These are phyloP conservation scores for Distichodus sexfasciatus DNA, from an alignment of 2,797 vertebrate genomes.

Conservation along the genomic window DNA sequence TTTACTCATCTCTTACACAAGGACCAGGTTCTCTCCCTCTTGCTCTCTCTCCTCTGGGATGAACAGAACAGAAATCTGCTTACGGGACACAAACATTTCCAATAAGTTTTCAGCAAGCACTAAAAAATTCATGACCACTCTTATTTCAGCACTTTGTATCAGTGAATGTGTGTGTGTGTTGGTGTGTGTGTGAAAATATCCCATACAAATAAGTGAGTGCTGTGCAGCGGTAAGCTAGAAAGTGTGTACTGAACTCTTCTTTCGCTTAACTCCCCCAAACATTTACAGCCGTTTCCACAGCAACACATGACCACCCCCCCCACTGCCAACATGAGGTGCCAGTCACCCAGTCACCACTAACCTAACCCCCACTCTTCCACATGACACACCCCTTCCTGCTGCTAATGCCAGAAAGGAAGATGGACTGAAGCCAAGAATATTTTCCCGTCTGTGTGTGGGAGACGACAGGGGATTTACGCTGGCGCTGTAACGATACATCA, in stretches of 20 bases:
- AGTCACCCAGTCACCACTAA: slow-evolving; percentile 8
- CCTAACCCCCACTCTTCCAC: slow-evolving; percentile 1
- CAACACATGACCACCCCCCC: slow-evolving; percentile 22
- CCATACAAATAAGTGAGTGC: background rate
- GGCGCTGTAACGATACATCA: no score
- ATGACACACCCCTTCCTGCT: slow-evolving; percentile 31
- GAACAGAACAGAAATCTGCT: slow-evolving; percentile 19
- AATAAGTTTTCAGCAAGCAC: background rate
- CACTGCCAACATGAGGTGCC: slow-evolving; percentile 12
- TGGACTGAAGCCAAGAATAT: slow-evolving; percentile 45
- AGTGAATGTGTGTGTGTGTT: background rate
- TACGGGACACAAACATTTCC: slow-evolving; percentile 16
- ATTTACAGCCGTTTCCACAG: background rate
- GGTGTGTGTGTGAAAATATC: background rate
- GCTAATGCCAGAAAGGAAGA: slow-evolving; percentile 34
- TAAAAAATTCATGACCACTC: slow-evolving; percentile 20
- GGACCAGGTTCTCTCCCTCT: background rate
- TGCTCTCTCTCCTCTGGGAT: no score
- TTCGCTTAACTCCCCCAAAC: background rate
- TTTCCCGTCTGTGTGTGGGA: no score
- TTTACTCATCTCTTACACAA: slow-evolving; percentile 6
- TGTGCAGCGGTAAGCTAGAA: slow-evolving; percentile 22
- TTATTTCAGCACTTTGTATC: slow-evolving; percentile 14
- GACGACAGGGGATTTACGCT: no score
- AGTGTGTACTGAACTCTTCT: slow-evolving; percentile 3